These are phyloP conservation scores for Drosophila cardini DNA, from an alignment of 1,140 invertebrate genomes.

Conservation along the genomic window DNA sequence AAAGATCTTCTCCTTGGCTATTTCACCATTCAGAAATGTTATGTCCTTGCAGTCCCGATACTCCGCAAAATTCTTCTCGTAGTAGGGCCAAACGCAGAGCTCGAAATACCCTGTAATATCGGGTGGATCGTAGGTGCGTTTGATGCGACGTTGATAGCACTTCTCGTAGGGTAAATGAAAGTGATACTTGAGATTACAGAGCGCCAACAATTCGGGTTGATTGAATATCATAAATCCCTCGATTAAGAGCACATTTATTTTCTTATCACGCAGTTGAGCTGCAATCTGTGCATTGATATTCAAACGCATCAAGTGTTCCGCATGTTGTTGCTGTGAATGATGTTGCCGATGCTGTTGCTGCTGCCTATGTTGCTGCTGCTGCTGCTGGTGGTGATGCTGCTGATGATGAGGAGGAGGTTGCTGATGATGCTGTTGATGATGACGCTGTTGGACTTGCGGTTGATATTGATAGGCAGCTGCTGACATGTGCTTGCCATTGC, in stretches of 20 bases:
- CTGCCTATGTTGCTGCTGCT: constrained; percentile 42
- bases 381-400: constrained; percentile 48
- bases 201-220: constrained; percentile 87
- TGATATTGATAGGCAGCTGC: constrained; percentile 29
- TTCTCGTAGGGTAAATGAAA: constrained; percentile 88
- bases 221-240: constrained; percentile 92
- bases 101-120: constrained; percentile 93
- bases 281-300: constrained; percentile 69
- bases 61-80: constrained; percentile 84
- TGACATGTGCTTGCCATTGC: constrained; percentile 31
- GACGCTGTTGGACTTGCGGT: constrained; percentile 15
- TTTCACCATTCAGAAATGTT: constrained; percentile 80
- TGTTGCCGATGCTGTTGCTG: constrained; percentile 44
- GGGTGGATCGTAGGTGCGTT: constrained; percentile 90
- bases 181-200: constrained; percentile 91
- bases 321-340: constrained; percentile 50
- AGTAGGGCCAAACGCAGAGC: constrained; percentile 91
- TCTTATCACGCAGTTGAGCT: constrained; percentile 71
- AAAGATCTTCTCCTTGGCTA: constrained; percentile 78
- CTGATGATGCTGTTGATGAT: constrained; percentile 39
- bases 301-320: constrained; percentile 62
- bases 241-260: constrained; percentile 88
- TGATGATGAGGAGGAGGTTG: constrained; percentile 50
- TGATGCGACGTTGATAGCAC: constrained; percentile 87
- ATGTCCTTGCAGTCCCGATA: constrained; percentile 80